These are phyloP conservation scores for Scolopax rusticola DNA, from an alignment of 2,797 vertebrate species.

Conservation along the genomic window DNA sequence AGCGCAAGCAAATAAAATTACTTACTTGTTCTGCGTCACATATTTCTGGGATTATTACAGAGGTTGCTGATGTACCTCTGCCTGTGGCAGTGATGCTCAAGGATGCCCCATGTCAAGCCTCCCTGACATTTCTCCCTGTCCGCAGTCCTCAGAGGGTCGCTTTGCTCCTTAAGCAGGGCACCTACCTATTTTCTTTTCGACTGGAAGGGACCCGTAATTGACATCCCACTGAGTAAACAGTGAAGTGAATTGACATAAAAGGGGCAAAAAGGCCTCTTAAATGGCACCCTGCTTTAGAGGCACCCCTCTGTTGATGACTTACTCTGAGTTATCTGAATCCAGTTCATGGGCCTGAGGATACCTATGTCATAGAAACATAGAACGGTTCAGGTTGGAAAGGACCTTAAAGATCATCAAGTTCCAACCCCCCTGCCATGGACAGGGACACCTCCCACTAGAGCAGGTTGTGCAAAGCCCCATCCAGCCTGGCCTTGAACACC, in stretches of 20 bases:
- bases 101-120: not conserved
- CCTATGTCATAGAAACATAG: fast-evolving
- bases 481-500: too few relatives aligned
- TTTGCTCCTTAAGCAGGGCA: not conserved
- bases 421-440: too few relatives aligned
- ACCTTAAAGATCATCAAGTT: too few relatives aligned
- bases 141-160: not conserved
- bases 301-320: not conserved
- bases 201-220: not conserved
- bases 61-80: not conserved
- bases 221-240: not conserved
- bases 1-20: not conserved
- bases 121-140: not conserved
- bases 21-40: not conserved
- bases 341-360: not conserved
- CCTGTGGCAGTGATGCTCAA: not conserved
- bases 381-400: too few relatives aligned
- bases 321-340: not conserved
- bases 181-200: not conserved
- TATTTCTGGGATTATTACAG: not conserved
- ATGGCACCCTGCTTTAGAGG: not conserved
- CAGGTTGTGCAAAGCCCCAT: too few relatives aligned
- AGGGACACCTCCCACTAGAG: too few relatives aligned
- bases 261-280: not conserved
- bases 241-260: not conserved